Percentiles rank a stretch among this genome's conserved stretches.
phyloP scores from a whole-genome alignment of 2,113 vertebrate genomes.

The Speoplatyrhinus poulsoni region DNA sequence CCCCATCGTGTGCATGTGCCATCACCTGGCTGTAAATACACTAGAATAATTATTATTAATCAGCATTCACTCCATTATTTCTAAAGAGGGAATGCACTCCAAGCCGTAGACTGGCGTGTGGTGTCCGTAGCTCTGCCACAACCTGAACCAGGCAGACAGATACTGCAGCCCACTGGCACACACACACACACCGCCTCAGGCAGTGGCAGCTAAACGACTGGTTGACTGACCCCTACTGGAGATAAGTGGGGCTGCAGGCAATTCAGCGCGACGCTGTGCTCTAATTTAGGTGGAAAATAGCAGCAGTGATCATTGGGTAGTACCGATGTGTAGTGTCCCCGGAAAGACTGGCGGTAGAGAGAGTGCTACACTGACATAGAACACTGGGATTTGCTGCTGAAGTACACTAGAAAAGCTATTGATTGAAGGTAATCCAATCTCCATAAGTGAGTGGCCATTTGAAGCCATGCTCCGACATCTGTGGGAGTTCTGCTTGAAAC shows the following conservation, averaged over 20 bases:
- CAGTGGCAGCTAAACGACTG: constrained; percentile 4
- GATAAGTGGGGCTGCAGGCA: not conserved
- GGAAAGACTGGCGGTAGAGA: too few relatives aligned
- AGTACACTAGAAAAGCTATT: not conserved
- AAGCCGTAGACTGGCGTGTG: not conserved
- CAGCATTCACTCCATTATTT: too few relatives aligned
- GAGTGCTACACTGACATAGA: not conserved
- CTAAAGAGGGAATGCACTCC: too few relatives aligned
- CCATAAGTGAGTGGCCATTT: not conserved
- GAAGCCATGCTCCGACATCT: not conserved
- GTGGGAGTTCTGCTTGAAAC: not conserved
- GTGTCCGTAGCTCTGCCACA: constrained; percentile 5
- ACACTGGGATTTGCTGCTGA: not conserved
- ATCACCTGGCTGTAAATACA: too few relatives aligned
- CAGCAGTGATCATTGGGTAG: too few relatives aligned
- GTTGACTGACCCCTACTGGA: constrained; percentile 34
- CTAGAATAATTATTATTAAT: too few relatives aligned
- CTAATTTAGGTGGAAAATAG: not conserved
- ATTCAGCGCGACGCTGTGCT: not conserved
- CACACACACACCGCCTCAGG: not conserved
- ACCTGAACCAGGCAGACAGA: constrained; percentile 20
- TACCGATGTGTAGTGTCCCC: too few relatives aligned
- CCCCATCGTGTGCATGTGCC: too few relatives aligned
- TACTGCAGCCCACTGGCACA: constrained; percentile 10
- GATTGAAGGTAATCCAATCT: not conserved